Conservation (phyloP, 1,140 invertebrate species). For the Papilio xuthus region DNA sequence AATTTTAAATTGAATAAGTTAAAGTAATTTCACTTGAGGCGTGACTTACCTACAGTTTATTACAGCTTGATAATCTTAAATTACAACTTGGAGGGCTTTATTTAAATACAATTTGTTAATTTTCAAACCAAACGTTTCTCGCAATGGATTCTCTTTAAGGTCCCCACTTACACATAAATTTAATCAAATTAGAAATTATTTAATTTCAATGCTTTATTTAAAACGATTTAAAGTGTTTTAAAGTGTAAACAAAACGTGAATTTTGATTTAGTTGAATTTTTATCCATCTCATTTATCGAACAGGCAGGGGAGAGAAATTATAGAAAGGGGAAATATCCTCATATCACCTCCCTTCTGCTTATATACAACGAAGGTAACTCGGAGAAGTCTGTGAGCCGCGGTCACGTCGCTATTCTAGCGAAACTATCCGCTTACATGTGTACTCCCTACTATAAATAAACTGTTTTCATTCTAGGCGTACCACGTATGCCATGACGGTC, state of each 20-base stretch:
- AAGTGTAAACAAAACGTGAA: neutral
- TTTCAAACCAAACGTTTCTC: conserved; percentile 35
- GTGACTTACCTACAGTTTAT: conserved; percentile 39
- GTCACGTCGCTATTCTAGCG: neutral
- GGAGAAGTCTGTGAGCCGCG: too few species aligned
- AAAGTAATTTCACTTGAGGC: conserved; percentile 37
- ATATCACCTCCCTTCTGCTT: too few species aligned
- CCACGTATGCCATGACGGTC: conserved; percentile 91
- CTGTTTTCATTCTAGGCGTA: conserved; percentile 84
- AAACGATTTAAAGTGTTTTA: neutral
- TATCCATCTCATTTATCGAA: too few species aligned
- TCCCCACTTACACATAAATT: conserved; percentile 18
- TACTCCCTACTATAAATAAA: neutral
- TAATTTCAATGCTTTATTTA: conserved; percentile 8
- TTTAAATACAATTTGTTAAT: conserved; percentile 40
- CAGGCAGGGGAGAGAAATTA: neutral
- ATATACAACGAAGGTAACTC: too few species aligned
- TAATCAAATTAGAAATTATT: conserved; percentile 26
- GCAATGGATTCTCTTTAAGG: conserved; percentile 18
- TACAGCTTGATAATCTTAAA: conserved; percentile 37
- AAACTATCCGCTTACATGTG: neutral
- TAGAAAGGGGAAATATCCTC: neutral
- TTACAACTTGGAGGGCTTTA: conserved; percentile 38
- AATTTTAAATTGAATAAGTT: conserved; percentile 39
- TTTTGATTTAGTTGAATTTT: neutral